phyloP scores from a whole-genome alignment of 2,113 vertebrate species.

The Myotis lucifugus region DNA sequence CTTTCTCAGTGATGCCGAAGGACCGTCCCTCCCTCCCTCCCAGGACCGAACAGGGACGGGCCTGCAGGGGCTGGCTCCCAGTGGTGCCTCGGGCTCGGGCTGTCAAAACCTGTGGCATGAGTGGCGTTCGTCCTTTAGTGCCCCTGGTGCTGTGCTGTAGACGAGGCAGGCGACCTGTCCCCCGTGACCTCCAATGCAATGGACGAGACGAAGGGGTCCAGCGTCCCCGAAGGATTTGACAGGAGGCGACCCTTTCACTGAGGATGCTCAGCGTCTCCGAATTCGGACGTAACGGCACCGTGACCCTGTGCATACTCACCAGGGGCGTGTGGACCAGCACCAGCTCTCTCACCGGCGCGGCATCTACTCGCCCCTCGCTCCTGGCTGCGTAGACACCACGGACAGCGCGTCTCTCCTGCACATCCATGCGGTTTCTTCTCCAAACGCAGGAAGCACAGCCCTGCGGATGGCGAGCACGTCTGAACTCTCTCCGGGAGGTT shows the following conservation, averaged over 20 bases:
- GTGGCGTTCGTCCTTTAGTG: not conserved
- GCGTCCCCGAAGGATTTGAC: not conserved
- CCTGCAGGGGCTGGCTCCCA: not conserved
- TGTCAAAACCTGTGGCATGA: not conserved
- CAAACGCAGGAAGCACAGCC: constrained; percentile 39
- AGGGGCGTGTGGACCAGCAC: not conserved
- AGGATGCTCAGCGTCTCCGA: not conserved
- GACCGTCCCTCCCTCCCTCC: not conserved
- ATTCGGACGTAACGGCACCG: not conserved
- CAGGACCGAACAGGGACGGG: not conserved
- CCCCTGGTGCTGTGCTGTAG: not conserved
- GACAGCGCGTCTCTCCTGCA: not conserved
- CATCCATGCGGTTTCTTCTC: not conserved
- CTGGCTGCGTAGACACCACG: not conserved
- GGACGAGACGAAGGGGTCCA: no score
- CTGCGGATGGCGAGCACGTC: constrained; percentile 37
- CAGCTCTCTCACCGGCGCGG: not conserved
- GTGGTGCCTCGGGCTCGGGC: not conserved
- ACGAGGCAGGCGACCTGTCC: not conserved
- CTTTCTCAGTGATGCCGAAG: not conserved
- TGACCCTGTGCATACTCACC: not conserved
- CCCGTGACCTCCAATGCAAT: not conserved
- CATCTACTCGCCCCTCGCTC: not conserved
- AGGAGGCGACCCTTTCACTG: not conserved
- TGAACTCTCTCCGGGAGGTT: constrained; percentile 65